Evolutionary conservation across 2,888 invertebrate species (phyloP).

Genomic region (Brenthis daphne): DNA sequence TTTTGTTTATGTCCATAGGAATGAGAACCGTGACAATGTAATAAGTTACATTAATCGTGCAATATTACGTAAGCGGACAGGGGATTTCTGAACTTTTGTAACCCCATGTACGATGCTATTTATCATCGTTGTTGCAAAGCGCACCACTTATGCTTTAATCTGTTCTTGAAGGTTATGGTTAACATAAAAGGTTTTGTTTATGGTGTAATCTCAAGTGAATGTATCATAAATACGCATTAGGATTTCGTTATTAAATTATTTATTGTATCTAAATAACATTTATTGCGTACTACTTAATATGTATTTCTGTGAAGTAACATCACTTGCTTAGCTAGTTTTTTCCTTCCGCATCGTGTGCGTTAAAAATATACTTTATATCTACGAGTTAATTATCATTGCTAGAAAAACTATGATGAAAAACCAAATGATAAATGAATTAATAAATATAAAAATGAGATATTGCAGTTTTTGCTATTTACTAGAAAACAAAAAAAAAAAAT

Average conservation of each 20-base stretch:
- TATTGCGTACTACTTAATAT: background rate
- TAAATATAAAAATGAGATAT: too few relatives aligned
- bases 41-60: conserved; percentile 11
- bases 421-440: too few relatives aligned
- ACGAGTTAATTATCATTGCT: too few relatives aligned
- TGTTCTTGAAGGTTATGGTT: conserved; percentile 23
- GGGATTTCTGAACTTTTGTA: conserved; percentile 30
- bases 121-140: conserved; percentile 29
- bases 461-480: too few relatives aligned
- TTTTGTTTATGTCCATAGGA: too few relatives aligned
- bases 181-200: conserved; percentile 14
- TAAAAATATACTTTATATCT: too few relatives aligned
- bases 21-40: background rate
- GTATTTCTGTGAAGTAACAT: background rate
- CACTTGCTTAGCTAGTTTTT: too few relatives aligned
- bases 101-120: conserved; percentile 17
- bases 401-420: too few relatives aligned
- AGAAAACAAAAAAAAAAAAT: too few relatives aligned
- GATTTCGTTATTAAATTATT: conserved; percentile 2
- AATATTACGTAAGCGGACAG: conserved; percentile 23
- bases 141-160: conserved; percentile 14
- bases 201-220: conserved; percentile 3
- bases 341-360: too few relatives aligned
- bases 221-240: conserved; percentile 8
- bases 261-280: background rate